Evolutionary conservation across 2,113 vertebrate genomes (phyloP).

Genomic region (Prunella fulvescens): DNA sequence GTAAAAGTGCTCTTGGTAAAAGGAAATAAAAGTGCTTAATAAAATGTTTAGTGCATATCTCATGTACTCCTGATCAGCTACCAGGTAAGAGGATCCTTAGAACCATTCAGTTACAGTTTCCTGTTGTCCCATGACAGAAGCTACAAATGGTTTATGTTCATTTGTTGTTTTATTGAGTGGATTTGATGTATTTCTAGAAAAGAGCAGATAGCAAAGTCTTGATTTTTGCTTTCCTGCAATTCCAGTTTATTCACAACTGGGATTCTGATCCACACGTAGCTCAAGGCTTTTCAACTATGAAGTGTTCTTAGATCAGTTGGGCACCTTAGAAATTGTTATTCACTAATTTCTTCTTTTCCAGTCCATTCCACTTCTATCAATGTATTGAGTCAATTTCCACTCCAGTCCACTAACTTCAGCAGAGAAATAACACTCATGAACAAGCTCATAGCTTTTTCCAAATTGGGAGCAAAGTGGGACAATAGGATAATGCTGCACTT

Average conservation of each 20-base stretch:
- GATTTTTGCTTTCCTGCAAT: neutral
- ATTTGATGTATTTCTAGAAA: neutral
- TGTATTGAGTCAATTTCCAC: neutral
- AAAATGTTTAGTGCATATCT: neutral
- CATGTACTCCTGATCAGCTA: neutral
- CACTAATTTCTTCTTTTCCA: constrained; percentile 15
- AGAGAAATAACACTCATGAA: neutral
- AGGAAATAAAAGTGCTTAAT: neutral
- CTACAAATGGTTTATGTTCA: neutral
- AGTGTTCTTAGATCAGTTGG: neutral
- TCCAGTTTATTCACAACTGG: neutral
- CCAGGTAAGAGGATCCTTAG: neutral
- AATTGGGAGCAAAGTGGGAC: neutral
- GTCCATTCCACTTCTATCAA: neutral
- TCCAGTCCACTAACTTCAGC: neutral
- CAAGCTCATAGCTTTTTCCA: neutral
- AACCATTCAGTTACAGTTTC: neutral
- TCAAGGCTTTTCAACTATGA: neutral
- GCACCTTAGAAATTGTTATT: neutral
- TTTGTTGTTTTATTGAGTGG: neutral
- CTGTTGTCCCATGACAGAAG: neutral
- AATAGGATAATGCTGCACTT: neutral
- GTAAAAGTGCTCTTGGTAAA: neutral
- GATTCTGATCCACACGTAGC: neutral
- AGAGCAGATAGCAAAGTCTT: neutral